Evolutionary conservation across 2,797 vertebrate species (phyloP).

Genomic region (Steatocranus sp.): DNA sequence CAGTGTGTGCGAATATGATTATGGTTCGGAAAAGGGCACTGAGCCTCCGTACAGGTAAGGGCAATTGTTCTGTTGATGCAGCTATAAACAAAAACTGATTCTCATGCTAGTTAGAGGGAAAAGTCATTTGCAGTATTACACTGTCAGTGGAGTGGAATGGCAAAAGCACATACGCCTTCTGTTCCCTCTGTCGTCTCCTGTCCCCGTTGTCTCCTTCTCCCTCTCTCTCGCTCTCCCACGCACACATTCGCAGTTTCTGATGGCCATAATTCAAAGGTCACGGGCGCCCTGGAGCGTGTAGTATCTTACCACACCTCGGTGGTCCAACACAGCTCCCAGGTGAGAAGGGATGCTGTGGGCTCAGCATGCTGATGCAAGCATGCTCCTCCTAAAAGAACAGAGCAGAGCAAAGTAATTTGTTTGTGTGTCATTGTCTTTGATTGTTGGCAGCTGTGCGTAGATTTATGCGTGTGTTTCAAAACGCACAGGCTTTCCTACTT

Average conservation of each 20-base stretch:
- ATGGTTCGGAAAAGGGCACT: conserved; percentile 40
- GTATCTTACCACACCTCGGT: conserved; percentile 71
- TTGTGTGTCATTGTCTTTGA: conserved; percentile 61
- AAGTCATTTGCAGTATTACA: conserved; percentile 45
- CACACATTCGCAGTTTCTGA: conserved; percentile 28
- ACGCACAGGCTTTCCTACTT: not conserved
- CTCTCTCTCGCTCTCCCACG: not conserved
- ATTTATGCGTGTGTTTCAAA: conserved; percentile 5
- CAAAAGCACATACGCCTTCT: conserved; percentile 27
- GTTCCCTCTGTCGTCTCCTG: conserved; percentile 7
- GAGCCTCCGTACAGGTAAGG: conserved; percentile 31
- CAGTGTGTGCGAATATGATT: conserved; percentile 25
- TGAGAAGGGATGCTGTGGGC: conserved; percentile 64
- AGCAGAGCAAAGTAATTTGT: conserved; percentile 52
- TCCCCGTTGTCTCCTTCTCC: conserved; percentile 9
- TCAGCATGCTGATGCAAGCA: conserved; percentile 72
- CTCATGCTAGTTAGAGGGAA: conserved; percentile 26
- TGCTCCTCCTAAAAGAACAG: conserved; percentile 46
- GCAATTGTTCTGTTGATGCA: conserved; percentile 15
- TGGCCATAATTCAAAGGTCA: conserved; percentile 71
- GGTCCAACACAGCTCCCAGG: conserved; percentile 68
- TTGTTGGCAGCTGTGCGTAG: conserved; percentile 5
- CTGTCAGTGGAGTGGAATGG: conserved; percentile 47
- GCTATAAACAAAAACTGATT: conserved; percentile 48
- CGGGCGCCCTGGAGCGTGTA: conserved; percentile 59